phyloP scores from a whole-genome alignment of 1,140 invertebrate genomes.

The Globodera ellingtonae region DNA sequence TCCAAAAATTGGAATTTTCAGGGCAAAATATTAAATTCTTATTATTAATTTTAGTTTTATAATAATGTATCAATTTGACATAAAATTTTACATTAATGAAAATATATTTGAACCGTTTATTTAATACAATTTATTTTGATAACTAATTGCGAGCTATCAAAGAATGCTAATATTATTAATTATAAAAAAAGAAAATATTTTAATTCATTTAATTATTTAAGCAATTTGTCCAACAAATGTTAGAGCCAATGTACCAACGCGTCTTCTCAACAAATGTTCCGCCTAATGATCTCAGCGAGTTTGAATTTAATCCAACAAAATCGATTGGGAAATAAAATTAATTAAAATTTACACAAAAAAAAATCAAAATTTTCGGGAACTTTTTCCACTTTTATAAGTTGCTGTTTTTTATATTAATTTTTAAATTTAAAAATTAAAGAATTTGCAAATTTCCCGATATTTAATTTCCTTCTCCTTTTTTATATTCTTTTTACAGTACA shows the following conservation, averaged over 20 bases:
- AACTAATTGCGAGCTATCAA: no score
- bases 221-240: conserved; percentile 33
- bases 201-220: conserved; percentile 15
- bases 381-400: not conserved
- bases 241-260: conserved; percentile 25
- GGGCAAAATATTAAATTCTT: not conserved
- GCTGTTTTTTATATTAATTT: not conserved
- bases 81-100: no score
- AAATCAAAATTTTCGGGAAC: not conserved
- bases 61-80: no score
- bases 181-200: not conserved
- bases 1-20: conserved; percentile 4
- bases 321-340: not conserved
- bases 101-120: not conserved
- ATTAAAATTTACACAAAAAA: no score
- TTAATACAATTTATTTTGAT: not conserved
- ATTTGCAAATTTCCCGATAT: conserved; percentile 2
- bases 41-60: no score
- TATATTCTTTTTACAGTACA: conserved; percentile 18
- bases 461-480: not conserved
- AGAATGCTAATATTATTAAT: not conserved
- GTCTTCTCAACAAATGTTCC: conserved; percentile 21
- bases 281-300: conserved; percentile 30
- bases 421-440: not conserved
- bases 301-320: not conserved